Base-by-base conservation (phyloP, 2,888 invertebrate species). In the Athalia cordata region DNA sequence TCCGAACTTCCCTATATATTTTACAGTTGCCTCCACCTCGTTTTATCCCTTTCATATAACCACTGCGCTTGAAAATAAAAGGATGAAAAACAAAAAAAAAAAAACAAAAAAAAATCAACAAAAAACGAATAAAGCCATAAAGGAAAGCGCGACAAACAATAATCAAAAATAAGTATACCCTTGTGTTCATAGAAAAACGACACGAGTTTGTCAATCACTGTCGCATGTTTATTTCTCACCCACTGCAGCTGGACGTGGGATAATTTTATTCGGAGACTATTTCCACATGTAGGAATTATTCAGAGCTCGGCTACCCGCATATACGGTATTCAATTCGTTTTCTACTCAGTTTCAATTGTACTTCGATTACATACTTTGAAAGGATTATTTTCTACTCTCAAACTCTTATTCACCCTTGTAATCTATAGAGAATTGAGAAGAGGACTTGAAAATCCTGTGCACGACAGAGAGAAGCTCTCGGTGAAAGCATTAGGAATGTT, bases 41-140 rank as follows among this genome's bases (percentile, higher is more conserved):
- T 70, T 59, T 59, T 15, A 81, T 83, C 81, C 82, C 83, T 80
- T 81, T 82, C 77, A 79, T 8, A 4, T 65, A 72, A 67, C 57
- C 13, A 50, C 15, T 47, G 57, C 15, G 11, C 45, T 50, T 15
- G 49, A 64, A 43, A 9, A 64, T 15, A 72, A 77, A 50, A 43
- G 9, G 47, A 9, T 47, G n/a, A 67, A 62, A 43, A 70, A 72
- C 9, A 52, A 57, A 45, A n/a, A n/a, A n/a, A n/a, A n/a, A n/a
- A n/a, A n/a, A n/a, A n/a, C n/a, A n/a, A n/a, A n/a, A n/a, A n/a
- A n/a, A 57, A 57, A 13, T 3, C 55, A 57, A 57, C n/a, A 13
- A 57, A 70, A 70, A 67, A 52, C 7, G 11, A 52, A 52, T 11
- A 29, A 11, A 47, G 47, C 7, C 15, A 62, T 15, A 11, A 45